These are phyloP conservation scores for Muschampia plurimacula DNA, from an alignment of 2,888 invertebrate genomes.

Conservation along the genomic window DNA sequence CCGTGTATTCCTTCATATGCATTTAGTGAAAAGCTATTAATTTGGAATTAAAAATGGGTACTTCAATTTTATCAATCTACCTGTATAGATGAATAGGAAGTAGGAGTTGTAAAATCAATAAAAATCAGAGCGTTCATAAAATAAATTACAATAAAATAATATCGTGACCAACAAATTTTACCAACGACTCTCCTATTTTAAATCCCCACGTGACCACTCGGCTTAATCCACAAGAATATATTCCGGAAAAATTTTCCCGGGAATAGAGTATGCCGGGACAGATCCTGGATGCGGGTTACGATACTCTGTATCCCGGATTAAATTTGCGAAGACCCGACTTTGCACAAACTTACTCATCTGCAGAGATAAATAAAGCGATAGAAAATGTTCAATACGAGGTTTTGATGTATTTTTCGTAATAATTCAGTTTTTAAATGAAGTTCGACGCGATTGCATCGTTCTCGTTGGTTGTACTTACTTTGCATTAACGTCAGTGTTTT, in stretches of 20 bases:
- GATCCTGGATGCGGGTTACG: constrained; percentile 53
- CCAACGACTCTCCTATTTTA: constrained; percentile 1
- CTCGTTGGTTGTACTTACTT: background rate
- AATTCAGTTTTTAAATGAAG: constrained; percentile 13
- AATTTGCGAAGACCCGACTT: constrained; percentile 72
- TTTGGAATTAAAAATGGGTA: too few species aligned
- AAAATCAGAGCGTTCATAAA: too few species aligned
- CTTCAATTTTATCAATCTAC: too few species aligned
- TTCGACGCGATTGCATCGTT: background rate
- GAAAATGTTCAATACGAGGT: constrained; percentile 41
- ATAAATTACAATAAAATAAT: constrained; percentile 4
- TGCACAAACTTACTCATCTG: constrained; percentile 56
- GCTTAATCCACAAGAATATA: constrained; percentile 37
- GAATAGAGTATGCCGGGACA: constrained; percentile 46
- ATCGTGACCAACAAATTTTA: background rate
- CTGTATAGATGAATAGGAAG: too few species aligned
- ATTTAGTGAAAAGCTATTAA: too few species aligned
- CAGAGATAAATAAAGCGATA: constrained; percentile 58
- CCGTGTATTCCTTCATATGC: too few species aligned
- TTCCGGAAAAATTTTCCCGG: constrained; percentile 47
- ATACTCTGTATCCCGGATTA: constrained; percentile 75
- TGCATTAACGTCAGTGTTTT: background rate
- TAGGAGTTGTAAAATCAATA: too few species aligned
- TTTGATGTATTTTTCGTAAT: constrained; percentile 24
- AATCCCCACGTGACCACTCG: constrained; percentile 51